Evolutionary conservation across 2,113 vertebrate species (phyloP).

Genomic region (Callipepla squamata): DNA sequence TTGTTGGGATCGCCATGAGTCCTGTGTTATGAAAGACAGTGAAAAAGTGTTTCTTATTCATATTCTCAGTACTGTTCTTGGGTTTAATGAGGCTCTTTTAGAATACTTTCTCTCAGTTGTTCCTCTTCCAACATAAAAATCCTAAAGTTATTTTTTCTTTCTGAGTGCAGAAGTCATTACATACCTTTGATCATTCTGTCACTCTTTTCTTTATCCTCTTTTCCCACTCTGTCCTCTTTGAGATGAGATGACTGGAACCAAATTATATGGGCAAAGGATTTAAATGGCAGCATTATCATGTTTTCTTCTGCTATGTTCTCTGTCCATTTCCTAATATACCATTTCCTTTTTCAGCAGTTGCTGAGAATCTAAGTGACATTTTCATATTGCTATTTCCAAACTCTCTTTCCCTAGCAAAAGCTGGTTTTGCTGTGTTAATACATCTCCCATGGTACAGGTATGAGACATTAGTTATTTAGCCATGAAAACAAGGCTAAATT

Average conservation of each 20-base stretch:
- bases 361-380: constrained; percentile 15
- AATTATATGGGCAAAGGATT: neutral
- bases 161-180: neutral
- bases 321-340: neutral
- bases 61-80: neutral
- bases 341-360: neutral
- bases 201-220: constrained; percentile 19
- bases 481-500: constrained; percentile 23
- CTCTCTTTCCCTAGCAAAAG: neutral
- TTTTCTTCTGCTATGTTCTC: neutral
- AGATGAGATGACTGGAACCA: neutral
- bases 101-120: neutral
- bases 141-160: neutral
- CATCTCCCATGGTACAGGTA: neutral
- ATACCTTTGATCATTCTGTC: constrained; percentile 25
- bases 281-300: neutral
- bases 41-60: neutral
- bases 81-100: neutral
- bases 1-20: neutral
- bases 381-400: constrained; percentile 16
- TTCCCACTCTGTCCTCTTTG: constrained; percentile 6
- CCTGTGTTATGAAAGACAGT: neutral
- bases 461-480: neutral
- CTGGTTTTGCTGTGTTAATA: constrained; percentile 28
- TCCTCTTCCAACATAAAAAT: constrained; percentile 11